Evolutionary conservation across 2,888 invertebrate genomes (phyloP), one percentile per base, ranked within the genome.

Genomic region (Plagodis pulveraria): DNA sequence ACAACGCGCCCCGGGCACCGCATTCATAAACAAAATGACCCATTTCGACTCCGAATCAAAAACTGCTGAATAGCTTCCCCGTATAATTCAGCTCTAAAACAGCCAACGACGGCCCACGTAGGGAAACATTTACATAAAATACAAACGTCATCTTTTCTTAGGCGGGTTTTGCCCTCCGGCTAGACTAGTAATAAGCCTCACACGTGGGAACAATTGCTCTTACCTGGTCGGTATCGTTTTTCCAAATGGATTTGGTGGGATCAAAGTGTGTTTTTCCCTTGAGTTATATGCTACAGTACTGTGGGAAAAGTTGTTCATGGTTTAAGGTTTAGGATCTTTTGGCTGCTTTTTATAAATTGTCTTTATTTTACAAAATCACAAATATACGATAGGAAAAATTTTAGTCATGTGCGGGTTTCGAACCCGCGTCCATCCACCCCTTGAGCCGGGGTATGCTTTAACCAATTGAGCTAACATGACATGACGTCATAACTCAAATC

Each of bases 141-240:
- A 67, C 62, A 67, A 66, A 70, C 68, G 71, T 71, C 69, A 71
- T 68, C 67, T 66, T 70, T 71, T 65, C 67, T 67, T 62, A 66
- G 61, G 57, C 62, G 63, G 65, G 69, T 64, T 59, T 50, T 52
- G 54, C 63, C 67, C 63, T 58, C 44, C 12, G 63, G 69, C 62
- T 52, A 56, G 65, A 65, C 67, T 65, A 65, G 73, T 75, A 75
- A 77, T 77, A 77, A 72, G 72, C 70, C 58, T 59, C 67, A 70
- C 81, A 80, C 71, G 74, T 81, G 78, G 71, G 72, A 73, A 74
- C 75, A 76, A 81, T 79, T 76, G 78, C 73, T 71, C 61, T 62
- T 66, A 69, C 72, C 67, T 77, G 65, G 58, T 64, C 65, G 50
- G 60, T 69, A 54, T 65, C 65, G 63, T 66, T 69, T 66, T 63